Conservation (phyloP, 2,797 vertebrate species). For the Meriones psammophilus region DNA sequence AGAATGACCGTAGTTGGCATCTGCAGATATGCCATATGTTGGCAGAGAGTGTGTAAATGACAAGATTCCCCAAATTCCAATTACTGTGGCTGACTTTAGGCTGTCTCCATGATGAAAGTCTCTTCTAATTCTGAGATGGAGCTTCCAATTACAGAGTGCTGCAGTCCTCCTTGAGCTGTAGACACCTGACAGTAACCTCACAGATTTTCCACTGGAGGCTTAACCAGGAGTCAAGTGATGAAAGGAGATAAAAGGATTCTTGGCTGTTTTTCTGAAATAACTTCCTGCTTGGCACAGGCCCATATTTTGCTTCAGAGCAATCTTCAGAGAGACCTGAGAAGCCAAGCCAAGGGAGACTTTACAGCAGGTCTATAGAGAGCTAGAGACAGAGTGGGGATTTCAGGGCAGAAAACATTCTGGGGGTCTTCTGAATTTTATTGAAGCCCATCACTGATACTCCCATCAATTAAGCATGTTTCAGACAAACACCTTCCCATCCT, state of each 20-base stretch:
- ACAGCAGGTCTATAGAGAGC: not conserved
- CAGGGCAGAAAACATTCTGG: not conserved
- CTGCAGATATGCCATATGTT: constrained; percentile 67
- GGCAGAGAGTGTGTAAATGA: constrained; percentile 66
- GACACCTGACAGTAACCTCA: not conserved
- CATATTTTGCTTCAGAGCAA: not conserved
- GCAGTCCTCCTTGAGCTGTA: constrained; percentile 38
- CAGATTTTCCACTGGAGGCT: constrained; percentile 63
- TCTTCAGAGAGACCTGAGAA: not conserved
- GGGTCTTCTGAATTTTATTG: not conserved
- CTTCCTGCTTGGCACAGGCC: constrained; percentile 24
- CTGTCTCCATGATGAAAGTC: constrained; percentile 40
- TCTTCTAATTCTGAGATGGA: constrained; percentile 37
- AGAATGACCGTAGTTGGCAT: constrained; percentile 68
- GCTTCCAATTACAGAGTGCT: constrained; percentile 52
- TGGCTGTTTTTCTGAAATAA: constrained; percentile 61
- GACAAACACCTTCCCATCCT: not conserved
- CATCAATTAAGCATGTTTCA: not conserved
- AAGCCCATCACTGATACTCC: not conserved
- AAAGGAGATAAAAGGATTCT: constrained; percentile 72
- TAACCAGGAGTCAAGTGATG: constrained; percentile 42
- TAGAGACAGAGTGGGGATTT: not conserved
- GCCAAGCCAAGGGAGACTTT: not conserved
- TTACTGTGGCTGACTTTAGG: constrained; percentile 70
- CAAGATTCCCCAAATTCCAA: constrained; percentile 61